Evolutionary conservation across 2,797 vertebrate genomes (phyloP).

Genomic region (Sparidentex hasta): DNA sequence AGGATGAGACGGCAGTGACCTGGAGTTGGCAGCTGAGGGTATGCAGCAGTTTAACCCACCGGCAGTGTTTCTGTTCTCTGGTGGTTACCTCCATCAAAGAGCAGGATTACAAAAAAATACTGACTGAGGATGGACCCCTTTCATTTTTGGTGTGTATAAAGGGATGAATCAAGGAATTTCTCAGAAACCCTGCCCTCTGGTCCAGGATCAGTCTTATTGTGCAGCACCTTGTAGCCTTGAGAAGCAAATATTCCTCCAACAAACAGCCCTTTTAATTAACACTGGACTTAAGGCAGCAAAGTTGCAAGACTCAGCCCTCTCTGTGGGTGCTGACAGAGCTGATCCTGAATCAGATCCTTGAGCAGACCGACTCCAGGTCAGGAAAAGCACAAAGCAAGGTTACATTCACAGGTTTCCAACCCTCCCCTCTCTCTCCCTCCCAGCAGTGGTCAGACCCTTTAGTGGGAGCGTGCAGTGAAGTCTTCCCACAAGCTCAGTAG

Average conservation of each 20-base stretch:
- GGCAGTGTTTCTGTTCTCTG: too few relatives aligned
- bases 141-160: too few relatives aligned
- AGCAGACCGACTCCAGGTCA: constrained; percentile 57
- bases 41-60: neutral
- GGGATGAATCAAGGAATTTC: too few relatives aligned
- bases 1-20: constrained; percentile 41
- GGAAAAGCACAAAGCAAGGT: constrained; percentile 77
- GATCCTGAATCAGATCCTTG: constrained; percentile 53
- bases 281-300: constrained; percentile 29
- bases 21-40: constrained; percentile 51
- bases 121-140: too few relatives aligned
- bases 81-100: too few relatives aligned
- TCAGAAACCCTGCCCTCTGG: constrained; percentile 15
- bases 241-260: constrained; percentile 12
- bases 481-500: constrained; percentile 70
- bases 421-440: constrained; percentile 31
- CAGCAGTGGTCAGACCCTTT: constrained; percentile 84
- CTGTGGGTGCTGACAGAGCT: constrained; percentile 31
- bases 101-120: too few relatives aligned
- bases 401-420: constrained; percentile 86
- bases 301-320: neutral
- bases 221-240: constrained; percentile 10
- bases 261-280: constrained; percentile 56
- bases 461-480: constrained; percentile 69
- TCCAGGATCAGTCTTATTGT: constrained; percentile 44